Base-by-base conservation (phyloP, 2,113 vertebrate species). In the Desmodus rotundus region DNA sequence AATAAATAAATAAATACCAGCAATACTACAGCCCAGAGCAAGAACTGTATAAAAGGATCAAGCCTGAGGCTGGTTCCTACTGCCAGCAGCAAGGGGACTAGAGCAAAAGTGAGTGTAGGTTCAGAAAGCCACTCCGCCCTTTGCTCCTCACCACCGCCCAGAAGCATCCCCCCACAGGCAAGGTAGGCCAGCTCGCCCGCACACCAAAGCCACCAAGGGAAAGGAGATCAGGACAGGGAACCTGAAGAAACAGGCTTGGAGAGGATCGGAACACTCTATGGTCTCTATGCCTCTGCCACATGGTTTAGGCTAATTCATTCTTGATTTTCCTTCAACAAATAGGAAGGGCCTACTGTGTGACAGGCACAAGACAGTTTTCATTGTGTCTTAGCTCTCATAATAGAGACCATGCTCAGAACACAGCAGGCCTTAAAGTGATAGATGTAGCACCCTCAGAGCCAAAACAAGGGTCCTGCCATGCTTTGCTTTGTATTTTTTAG, bases 211-310 rank as follows among this genome's bases (percentile, higher is more conserved):
- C 10, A 0, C 58, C 54, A 26, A 41, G 2, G 9, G 0, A 16
- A 24, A 33, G 7, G 7, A n/a, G 5, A 5, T 0, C 2, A 11
- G 9, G 19, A 45, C 2, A 1, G 2, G 19, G 36, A n/a, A 16
- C 14, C 0, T 0, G 0, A 17, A 72, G 11, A 10, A 20, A 47
- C 11, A 3, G 45, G 15, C 13, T 56, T 54, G 6, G 1, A 6
- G 41, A 58, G 63, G 45, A 14, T 9, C 24, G 7, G 16, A 68
- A 36, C 14, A 6, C 15, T n/a, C 15, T 26, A 1, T 3, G 5
- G 4, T 3, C n/a, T 56, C 17, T 33, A 78, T 15, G 78, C 15
- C 63, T 68, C 28, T 9, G 68, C n/a, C 45, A 5, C 2, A 8
- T 52, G 41, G 52, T 89, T 76, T 38, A 78, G 38, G 13, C n/a